These are phyloP conservation scores for Deilephila porcellus DNA, from an alignment of 2,888 invertebrate genomes.

Conservation along the genomic window DNA sequence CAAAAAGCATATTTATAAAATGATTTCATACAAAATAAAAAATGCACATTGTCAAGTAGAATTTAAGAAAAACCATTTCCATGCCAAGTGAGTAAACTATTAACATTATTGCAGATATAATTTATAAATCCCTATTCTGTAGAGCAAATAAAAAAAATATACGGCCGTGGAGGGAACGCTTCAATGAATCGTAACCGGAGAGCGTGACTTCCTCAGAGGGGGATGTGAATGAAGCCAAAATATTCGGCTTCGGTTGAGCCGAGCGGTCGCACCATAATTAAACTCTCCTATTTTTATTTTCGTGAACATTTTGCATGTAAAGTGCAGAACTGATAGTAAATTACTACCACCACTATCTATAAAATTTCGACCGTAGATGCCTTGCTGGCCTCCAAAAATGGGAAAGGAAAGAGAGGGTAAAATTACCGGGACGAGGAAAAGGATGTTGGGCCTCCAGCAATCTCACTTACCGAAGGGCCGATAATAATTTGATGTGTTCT, in stretches of 20 bases:
- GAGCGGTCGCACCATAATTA: conserved; percentile 24
- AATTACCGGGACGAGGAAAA: too few species aligned
- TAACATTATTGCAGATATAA: background rate
- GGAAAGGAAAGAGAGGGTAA: too few species aligned
- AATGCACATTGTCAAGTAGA: background rate
- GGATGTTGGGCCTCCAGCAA: too few species aligned
- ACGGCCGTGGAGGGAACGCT: conserved; percentile 46
- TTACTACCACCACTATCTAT: too few species aligned
- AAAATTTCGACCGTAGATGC: too few species aligned
- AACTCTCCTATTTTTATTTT: background rate
- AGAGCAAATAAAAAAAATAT: conserved; percentile 33
- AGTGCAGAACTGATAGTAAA: too few species aligned
- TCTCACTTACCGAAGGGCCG: too few species aligned
- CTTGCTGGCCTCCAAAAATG: too few species aligned
- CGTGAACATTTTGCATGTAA: too few species aligned
- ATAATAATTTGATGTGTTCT: too few species aligned
- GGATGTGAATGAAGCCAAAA: conserved; percentile 43
- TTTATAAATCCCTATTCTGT: conserved; percentile 14
- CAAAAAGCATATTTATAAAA: background rate
- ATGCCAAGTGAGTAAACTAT: background rate
- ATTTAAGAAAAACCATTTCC: background rate
- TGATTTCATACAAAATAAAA: background rate
- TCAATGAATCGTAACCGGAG: conserved; percentile 61
- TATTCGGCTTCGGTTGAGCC: conserved; percentile 29
- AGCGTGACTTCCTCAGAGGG: conserved; percentile 62